phyloP scores from a whole-genome alignment of 2,113 vertebrate genomes.

The Zapornia atra region DNA sequence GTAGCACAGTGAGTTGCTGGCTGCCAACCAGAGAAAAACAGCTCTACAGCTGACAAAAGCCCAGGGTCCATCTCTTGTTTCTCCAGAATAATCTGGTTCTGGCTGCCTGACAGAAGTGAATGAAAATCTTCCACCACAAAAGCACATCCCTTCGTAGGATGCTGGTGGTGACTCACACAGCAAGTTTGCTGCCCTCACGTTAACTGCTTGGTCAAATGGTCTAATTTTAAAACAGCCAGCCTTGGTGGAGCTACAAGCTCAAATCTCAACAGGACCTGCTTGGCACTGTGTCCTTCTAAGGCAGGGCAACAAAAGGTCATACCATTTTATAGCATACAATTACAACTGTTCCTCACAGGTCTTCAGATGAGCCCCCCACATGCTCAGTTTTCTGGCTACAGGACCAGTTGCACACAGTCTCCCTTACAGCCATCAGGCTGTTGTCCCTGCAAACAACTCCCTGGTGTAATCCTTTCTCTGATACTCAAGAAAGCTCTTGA shows the following conservation, averaged over 20 bases:
- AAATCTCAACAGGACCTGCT: not conserved
- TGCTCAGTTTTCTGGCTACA: fast-evolving
- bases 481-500: not conserved
- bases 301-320: not conserved
- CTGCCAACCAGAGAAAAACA: slow-evolving; percentile 8
- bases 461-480: not conserved
- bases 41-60: not conserved
- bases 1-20: not conserved
- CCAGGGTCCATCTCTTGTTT: not conserved
- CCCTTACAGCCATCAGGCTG: not conserved
- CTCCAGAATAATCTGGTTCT: not conserved
- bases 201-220: not conserved
- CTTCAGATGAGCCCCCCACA: not conserved
- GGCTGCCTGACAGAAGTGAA: not conserved
- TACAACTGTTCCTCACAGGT: not conserved
- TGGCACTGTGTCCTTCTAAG: not conserved
- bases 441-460: not conserved
- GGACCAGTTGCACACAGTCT: not conserved
- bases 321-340: not conserved
- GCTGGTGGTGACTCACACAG: not conserved
- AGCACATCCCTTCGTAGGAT: not conserved
- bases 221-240: not conserved
- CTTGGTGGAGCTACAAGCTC: not conserved
- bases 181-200: fast-evolving
- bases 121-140: not conserved